phyloP scores from a whole-genome alignment of 1,140 invertebrate species.

The Gonioctena quinquepunctata region DNA sequence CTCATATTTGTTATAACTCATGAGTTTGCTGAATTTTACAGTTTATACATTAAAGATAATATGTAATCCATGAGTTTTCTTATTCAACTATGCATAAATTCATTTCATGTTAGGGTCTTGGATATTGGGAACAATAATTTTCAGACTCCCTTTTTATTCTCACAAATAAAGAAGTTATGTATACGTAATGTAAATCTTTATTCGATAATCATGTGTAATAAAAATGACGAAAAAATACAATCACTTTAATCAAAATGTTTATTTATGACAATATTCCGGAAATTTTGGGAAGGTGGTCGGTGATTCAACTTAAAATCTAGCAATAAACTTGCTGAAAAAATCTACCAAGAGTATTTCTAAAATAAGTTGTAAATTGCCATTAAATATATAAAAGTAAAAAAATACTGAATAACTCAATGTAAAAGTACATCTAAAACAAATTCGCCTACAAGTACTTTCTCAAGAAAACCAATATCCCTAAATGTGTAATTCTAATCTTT shows the following conservation, averaged over 20 bases:
- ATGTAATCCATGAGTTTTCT: too few species aligned
- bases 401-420: background rate
- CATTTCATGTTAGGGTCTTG: too few species aligned
- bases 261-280: background rate
- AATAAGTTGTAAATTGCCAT: background rate
- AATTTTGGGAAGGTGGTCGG: background rate
- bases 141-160: background rate
- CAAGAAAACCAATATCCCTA: background rate
- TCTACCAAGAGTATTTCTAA: background rate
- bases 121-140: background rate
- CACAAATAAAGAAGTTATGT: too few species aligned
- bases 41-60: too few species aligned
- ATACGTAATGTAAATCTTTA: constrained; percentile 5
- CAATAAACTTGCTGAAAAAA: background rate
- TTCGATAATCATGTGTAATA: background rate
- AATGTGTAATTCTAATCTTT: background rate
- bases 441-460: background rate
- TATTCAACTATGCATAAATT: too few species aligned
- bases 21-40: too few species aligned
- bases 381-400: background rate
- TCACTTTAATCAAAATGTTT: background rate
- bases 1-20: constrained; percentile 31
- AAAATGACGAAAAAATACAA: background rate
- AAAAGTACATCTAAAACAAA: background rate
- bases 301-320: background rate